These are phyloP conservation scores for Papilio aristodemus DNA, from an alignment of 1,140 invertebrate species.

Conservation along the genomic window DNA sequence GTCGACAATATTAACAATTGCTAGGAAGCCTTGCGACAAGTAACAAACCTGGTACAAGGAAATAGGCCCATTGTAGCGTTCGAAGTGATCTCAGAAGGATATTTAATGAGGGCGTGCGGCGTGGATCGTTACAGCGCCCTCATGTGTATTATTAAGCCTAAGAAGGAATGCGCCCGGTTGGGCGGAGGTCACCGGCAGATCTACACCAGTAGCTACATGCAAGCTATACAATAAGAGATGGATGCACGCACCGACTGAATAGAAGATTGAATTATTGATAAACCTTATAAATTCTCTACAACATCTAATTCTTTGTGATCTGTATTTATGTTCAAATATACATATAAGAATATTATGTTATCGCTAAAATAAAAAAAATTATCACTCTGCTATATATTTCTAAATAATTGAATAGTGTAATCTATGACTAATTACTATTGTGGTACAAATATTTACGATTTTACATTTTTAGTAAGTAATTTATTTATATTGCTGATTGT, in stretches of 20 bases:
- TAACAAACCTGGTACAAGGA: conserved; percentile 27
- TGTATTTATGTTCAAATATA: too few species aligned
- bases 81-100: conserved; percentile 45
- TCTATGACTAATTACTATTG: too few species aligned
- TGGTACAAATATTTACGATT: too few species aligned
- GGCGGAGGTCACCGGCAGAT: conserved; percentile 65
- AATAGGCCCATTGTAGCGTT: conserved; percentile 28
- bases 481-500: too few species aligned
- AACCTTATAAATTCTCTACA: not conserved
- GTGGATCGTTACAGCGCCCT: conserved; percentile 64
- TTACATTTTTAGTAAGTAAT: too few species aligned
- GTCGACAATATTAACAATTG: conserved; percentile 13
- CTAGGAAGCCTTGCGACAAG: conserved; percentile 12
- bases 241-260: not conserved
- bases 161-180: conserved; percentile 68
- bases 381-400: too few species aligned
- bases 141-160: conserved; percentile 74
- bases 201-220: conserved; percentile 55
- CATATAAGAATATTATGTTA: too few species aligned
- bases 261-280: conserved; percentile 36
- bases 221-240: conserved; percentile 42
- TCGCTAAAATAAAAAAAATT: too few species aligned
- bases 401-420: too few species aligned
- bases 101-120: conserved; percentile 66
- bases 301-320: not conserved